Base-by-base conservation (phyloP, 2,888 invertebrate species). In the Periphyllus acericola region DNA sequence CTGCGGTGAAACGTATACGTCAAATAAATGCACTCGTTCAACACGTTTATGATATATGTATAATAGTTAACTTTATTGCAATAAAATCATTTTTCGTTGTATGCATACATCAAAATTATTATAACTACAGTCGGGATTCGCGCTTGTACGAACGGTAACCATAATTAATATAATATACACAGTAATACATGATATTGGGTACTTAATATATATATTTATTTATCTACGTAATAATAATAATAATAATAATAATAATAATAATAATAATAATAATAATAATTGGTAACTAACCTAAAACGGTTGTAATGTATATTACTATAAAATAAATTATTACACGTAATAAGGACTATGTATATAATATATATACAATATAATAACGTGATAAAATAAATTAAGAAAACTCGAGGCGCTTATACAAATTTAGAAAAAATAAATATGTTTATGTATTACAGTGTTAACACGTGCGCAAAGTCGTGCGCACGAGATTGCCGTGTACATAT, bases 51-150 rank as follows among this genome's bases (percentile, higher is more conserved):
- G 4, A n/a, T n/a, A n/a, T 60, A 25, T 52, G 32, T 71, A 83
- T 74, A 74, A 29, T 84, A 84, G 83, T 75, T 81, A 66, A 84
- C 66, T 84, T 84, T 84, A 84, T 84, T 84, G 75, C 75, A 40
- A 84, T 76, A 84, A 66, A 75, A 75, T 66, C 83, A 66, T 83
- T 71, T 81, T 81, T n/a, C 17, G 29, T n/a, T 81, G 40, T 81
- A 66, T 29, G 29, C 81, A 29, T 68, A 81, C 66, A 68, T 32
- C 6, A 25, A 81, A 81, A 29, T 68, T 68, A 32, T 4, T 4
- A 68, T n/a, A 55, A n/a, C 19, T 60, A 34, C 60, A 60, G n/a
- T 71, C n/a, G 17, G 17, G 36, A 32, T 80, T 32, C 60, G 29
- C 80, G 36, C 36, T 17, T 66, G 5, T 2, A 52, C 25, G 17